Evolutionary conservation across 2,797 vertebrate species (phyloP).

Genomic region (Urosaurus nigricauda): DNA sequence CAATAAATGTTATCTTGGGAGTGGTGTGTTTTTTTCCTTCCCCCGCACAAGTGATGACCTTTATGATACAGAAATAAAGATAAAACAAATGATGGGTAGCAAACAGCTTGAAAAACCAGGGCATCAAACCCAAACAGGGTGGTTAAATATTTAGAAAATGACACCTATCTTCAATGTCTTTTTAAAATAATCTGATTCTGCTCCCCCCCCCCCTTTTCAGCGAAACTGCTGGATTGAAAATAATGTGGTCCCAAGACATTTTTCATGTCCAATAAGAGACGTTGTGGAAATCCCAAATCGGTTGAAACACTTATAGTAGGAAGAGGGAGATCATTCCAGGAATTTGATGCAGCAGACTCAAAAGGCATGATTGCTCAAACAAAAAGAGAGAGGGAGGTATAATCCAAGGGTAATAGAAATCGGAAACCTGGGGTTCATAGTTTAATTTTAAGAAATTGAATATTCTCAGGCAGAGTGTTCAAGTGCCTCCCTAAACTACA

Average conservation of each 20-base stretch:
- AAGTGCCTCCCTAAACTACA: too few species aligned
- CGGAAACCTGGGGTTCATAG: too few species aligned
- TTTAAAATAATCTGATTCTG: conserved; percentile 46
- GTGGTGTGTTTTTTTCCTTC: conserved; percentile 9
- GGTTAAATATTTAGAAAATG: conserved; percentile 61
- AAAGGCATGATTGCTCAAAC: background rate
- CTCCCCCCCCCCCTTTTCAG: background rate
- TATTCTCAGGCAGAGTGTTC: too few species aligned
- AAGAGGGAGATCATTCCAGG: background rate
- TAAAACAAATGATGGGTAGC: conserved; percentile 72
- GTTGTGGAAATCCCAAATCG: conserved; percentile 43
- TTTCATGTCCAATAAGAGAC: conserved; percentile 49
- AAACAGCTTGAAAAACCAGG: conserved; percentile 63
- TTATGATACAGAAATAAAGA: conserved; percentile 75
- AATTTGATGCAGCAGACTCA: background rate
- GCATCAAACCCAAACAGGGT: conserved; percentile 57
- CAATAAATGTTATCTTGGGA: conserved; percentile 72
- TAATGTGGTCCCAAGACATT: conserved; percentile 43
- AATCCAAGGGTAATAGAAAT: background rate
- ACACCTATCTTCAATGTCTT: conserved; percentile 37
- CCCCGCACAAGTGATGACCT: conserved; percentile 61
- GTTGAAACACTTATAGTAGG: conserved; percentile 15
- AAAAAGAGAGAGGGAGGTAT: too few species aligned
- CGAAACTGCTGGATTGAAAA: conserved; percentile 51
- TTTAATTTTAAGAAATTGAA: too few species aligned